Conservation (phyloP, 2,113 vertebrate genomes). For the Alethe castanea region DNA sequence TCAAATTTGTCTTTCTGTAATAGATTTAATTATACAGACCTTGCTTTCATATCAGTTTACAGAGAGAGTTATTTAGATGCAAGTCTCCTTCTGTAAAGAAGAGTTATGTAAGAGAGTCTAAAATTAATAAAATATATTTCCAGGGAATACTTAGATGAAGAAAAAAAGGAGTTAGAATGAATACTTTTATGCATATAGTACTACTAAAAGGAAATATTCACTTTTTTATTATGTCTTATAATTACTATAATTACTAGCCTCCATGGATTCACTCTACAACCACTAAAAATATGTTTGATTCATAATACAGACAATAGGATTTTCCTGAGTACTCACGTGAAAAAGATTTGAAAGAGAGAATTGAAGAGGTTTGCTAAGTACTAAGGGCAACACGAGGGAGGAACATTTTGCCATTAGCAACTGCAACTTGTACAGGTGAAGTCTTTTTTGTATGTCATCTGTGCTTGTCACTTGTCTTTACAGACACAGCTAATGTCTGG, state of each 20-base stretch:
- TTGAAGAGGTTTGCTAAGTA: background rate
- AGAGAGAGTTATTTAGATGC: background rate
- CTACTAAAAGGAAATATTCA: background rate
- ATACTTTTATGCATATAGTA: background rate
- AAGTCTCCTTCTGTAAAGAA: background rate
- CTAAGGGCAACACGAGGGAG: background rate
- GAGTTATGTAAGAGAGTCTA: background rate
- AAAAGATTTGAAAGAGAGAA: background rate
- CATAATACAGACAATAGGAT: background rate
- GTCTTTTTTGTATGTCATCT: background rate
- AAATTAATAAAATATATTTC: background rate
- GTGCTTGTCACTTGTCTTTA: fast-evolving
- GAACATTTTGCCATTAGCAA: background rate
- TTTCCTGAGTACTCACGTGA: background rate
- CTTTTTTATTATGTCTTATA: background rate
- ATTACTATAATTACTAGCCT: background rate
- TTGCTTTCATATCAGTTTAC: background rate
- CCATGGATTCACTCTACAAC: background rate
- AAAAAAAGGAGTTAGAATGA: background rate
- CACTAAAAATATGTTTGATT: background rate
- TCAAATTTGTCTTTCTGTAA: background rate
- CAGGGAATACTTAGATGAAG: background rate
- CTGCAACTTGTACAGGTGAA: background rate
- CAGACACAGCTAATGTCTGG: background rate
- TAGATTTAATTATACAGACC: background rate